Evolutionary conservation across 2,113 vertebrate genomes (phyloP), one percentile per base, ranked within the genome.

Genomic region (Thinocorus orbignyianus): DNA sequence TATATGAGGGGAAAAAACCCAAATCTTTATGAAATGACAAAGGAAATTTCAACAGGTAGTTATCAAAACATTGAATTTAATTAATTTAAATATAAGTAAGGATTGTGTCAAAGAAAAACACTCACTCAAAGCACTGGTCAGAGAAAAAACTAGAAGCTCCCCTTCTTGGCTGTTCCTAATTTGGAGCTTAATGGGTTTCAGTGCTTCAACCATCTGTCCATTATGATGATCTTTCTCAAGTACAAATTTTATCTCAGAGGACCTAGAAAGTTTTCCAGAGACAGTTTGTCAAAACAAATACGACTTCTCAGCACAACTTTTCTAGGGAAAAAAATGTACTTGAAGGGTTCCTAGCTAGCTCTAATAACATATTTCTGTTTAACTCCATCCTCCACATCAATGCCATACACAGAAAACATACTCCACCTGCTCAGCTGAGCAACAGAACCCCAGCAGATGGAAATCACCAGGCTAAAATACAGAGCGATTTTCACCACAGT

Each of bases 391-490:
- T 11, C 26, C 10, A 5, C 9, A 81, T 23, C 44, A 68, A 44
- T 42, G 37, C 11, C 10, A 42, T 28, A 39, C 18, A 60, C 20
- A 88, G 83, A 71, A 81, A 86, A 89, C 24, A 64, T 7, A 55
- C 19, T 79, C 25, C 35, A 87, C 58, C 57, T 71, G 28, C 25
- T 79, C 54, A 65, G 33, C 2, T 91, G 24, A 83, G 58, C 49
- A 87, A 52, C 19, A 79, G 26, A 86, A 77, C 22, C 6, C 64
- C 52, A 74, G 52, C 37, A 81, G 25, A 52, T 41, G n/a, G 88
- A 84, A 94, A 92, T 37, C 52, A 82, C 41, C 3, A 82, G 46
- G 41, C 52, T 92, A 76, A 97, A 83, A 92, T 71, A 48, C 52
- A 90, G 68, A 86, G 64, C 18, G 4, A 61, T 39, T 37, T 61